Conservation (phyloP, 2,113 vertebrate genomes). For the Paraplagusia blochii region DNA sequence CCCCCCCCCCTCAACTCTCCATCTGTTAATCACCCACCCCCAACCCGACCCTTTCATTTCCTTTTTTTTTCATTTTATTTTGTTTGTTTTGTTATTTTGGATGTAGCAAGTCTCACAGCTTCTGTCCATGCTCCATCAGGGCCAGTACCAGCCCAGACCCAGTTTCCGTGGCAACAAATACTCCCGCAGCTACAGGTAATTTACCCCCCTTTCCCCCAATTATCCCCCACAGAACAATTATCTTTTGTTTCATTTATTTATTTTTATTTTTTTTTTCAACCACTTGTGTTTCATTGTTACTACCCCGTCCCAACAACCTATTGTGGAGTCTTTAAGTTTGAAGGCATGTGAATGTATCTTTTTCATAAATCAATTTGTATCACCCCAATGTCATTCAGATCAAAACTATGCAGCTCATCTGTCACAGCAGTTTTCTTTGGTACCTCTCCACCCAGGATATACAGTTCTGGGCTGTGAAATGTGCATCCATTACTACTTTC, state of each 20-base stretch:
- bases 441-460: not conserved
- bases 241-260: slow-evolving; percentile 30
- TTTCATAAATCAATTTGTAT: slow-evolving; percentile 45
- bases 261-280: slow-evolving; percentile 40
- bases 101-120: slow-evolving; percentile 98
- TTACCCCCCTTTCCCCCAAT: slow-evolving; percentile 35
- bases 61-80: slow-evolving; percentile 46
- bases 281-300: slow-evolving; percentile 64
- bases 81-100: slow-evolving; percentile 69
- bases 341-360: slow-evolving; percentile 44
- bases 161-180: slow-evolving; percentile 99
- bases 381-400: slow-evolving; percentile 56
- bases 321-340: slow-evolving; percentile 44
- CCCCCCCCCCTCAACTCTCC: slow-evolving; percentile 52
- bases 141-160: slow-evolving; percentile 98
- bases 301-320: slow-evolving; percentile 50
- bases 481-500: slow-evolving; percentile 42
- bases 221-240: not conserved
- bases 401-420: slow-evolving; percentile 46
- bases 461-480: slow-evolving; percentile 17
- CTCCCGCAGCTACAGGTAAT: slow-evolving; percentile 97
- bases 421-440: slow-evolving; percentile 21
- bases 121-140: slow-evolving; percentile 98
- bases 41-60: slow-evolving; percentile 15
- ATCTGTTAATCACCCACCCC: slow-evolving; percentile 64